Evolutionary conservation across 2,888 invertebrate species (phyloP).

Genomic region (Lacanobia wlatinum): DNA sequence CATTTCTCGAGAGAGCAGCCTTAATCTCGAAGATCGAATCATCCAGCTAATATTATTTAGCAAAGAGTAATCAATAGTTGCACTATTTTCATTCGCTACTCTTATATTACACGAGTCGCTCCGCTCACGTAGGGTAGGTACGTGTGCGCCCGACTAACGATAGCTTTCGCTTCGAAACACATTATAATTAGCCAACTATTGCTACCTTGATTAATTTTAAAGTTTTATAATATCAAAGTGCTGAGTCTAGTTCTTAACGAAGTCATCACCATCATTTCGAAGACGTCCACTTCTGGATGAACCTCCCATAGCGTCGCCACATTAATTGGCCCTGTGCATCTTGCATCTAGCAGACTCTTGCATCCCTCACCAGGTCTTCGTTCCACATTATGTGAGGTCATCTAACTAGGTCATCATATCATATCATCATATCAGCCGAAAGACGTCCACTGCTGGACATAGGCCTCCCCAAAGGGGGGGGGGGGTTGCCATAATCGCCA

Average conservation of each 20-base stretch:
- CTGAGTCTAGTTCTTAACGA: too few species aligned
- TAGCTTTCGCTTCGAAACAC: constrained; percentile 44
- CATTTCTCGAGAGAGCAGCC: too few species aligned
- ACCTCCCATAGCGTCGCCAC: too few species aligned
- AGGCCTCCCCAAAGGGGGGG: too few species aligned
- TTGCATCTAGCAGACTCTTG: background rate
- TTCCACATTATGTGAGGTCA: too few species aligned
- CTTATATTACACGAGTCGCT: background rate
- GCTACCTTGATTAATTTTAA: constrained; percentile 11
- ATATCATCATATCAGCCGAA: too few species aligned
- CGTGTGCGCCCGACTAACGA: constrained; percentile 30
- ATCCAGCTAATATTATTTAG: background rate
- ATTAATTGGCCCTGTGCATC: background rate
- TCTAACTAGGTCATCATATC: too few species aligned
- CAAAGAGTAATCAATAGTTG: background rate
- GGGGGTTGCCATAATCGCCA: too few species aligned
- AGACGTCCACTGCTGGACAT: too few species aligned
- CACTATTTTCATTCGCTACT: constrained; percentile 14
- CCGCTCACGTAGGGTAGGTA: constrained; percentile 42
- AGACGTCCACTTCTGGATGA: background rate
- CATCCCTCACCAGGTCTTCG: too few species aligned
- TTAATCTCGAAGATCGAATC: background rate
- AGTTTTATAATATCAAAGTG: too few species aligned
- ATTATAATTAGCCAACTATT: constrained; percentile 51
- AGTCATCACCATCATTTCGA: too few species aligned